Conservation (phyloP, 2,888 invertebrate genomes). For the Aporophyla lueneburgensis region DNA sequence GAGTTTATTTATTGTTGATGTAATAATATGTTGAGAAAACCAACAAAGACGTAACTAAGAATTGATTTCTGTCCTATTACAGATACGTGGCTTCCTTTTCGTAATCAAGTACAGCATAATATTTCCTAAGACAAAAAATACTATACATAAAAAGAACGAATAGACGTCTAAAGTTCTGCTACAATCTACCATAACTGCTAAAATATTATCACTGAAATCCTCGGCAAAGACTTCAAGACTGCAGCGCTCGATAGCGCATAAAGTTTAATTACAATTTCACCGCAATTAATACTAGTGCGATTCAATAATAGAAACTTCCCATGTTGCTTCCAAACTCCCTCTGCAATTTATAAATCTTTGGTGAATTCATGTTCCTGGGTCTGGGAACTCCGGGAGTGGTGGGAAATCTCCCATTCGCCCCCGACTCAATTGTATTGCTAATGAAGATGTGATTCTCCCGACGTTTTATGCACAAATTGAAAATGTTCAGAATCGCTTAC, state of each 20-base stretch:
- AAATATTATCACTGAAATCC: constrained; percentile 19
- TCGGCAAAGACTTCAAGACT: constrained; percentile 53
- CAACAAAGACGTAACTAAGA: too few species aligned
- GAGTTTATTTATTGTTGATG: background rate
- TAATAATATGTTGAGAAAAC: background rate
- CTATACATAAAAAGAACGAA: background rate
- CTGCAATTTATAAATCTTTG: constrained; percentile 67
- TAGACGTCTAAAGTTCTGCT: background rate
- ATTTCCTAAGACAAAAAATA: background rate
- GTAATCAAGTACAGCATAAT: background rate
- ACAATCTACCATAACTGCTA: background rate
- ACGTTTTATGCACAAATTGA: constrained; percentile 80
- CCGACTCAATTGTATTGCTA: constrained; percentile 81
- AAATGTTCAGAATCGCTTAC: constrained; percentile 76
- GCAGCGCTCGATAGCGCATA: constrained; percentile 49
- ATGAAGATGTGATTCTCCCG: constrained; percentile 79
- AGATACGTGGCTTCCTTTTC: background rate
- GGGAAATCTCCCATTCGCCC: constrained; percentile 73
- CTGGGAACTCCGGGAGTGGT: constrained; percentile 69
- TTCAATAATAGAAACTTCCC: constrained; percentile 63
- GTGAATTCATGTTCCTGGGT: constrained; percentile 71
- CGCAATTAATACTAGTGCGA: constrained; percentile 63
- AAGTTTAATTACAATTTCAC: constrained; percentile 67
- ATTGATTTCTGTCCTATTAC: too few species aligned
- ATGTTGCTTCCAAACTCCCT: constrained; percentile 61